A percentile compares a stretch with the other conserved stretches of the same genome.
Evolutionary conservation across 1,140 invertebrate genomes (phyloP).

Genomic region (Drosophila funebris): DNA sequence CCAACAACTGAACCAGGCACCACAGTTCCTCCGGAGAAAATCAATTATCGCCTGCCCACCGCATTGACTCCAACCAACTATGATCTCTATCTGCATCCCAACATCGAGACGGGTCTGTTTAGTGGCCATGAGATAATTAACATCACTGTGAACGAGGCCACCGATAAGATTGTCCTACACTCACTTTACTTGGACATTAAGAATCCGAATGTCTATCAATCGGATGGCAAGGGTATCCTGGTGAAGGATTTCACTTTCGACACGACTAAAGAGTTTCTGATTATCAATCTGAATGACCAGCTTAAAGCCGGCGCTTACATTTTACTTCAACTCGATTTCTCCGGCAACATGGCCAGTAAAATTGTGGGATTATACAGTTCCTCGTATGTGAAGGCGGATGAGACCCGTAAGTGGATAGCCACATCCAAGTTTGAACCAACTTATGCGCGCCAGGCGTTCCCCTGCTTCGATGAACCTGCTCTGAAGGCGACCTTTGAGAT

Average conservation of each 20-base stretch:
- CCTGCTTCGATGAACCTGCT: slow-evolving; percentile 97
- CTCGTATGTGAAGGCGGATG: slow-evolving; percentile 78
- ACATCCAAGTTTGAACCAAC: slow-evolving; percentile 97
- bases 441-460: slow-evolving; percentile 95
- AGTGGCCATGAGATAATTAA: slow-evolving; percentile 88
- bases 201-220: slow-evolving; percentile 22
- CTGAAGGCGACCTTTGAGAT: slow-evolving; percentile 95
- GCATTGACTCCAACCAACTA: slow-evolving; percentile 90
- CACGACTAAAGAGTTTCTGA: slow-evolving; percentile 59
- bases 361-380: slow-evolving; percentile 85
- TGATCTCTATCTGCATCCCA: slow-evolving; percentile 90
- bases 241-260: slow-evolving; percentile 52
- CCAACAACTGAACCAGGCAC: slow-evolving; percentile 20
- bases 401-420: slow-evolving; percentile 87
- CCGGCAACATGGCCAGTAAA: slow-evolving; percentile 83
- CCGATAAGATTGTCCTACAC: slow-evolving; percentile 89
- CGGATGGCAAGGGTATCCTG: neutral
- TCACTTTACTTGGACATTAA: slow-evolving; percentile 84
- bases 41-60: slow-evolving; percentile 86
- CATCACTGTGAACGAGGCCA: slow-evolving; percentile 85
- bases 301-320: slow-evolving; percentile 21
- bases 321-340: slow-evolving; percentile 77
- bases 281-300: slow-evolving; percentile 53
- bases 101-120: slow-evolving; percentile 89
- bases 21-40: slow-evolving; percentile 53